Percentiles rank a stretch among this genome's conserved stretches.
Conservation (phyloP, 2,797 vertebrate genomes). For the Hoplostethus mediterraneus region DNA sequence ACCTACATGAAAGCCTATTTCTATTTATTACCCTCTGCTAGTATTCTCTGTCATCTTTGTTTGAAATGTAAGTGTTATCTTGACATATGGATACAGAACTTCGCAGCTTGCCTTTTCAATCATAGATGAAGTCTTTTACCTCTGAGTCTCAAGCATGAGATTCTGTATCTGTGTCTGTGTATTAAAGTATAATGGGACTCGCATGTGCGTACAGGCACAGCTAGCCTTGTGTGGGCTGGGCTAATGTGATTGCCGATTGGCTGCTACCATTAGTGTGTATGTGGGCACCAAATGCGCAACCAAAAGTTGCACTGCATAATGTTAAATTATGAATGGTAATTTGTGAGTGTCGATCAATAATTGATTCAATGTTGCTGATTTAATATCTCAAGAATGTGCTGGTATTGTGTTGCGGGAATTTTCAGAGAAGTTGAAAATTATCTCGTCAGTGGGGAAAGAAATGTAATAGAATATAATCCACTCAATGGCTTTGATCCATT, state of each 20-base stretch:
- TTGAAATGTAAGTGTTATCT: background rate
- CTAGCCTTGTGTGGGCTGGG: background rate
- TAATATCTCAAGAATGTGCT: slow-evolving; percentile 52
- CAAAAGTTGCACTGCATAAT: slow-evolving; percentile 24
- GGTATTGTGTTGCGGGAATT: slow-evolving; percentile 33
- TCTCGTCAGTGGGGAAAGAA: slow-evolving; percentile 15
- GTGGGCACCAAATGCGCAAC: slow-evolving; percentile 32
- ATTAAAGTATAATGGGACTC: background rate
- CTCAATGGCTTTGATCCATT: slow-evolving; percentile 64
- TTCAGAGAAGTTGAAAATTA: slow-evolving; percentile 37
- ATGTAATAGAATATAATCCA: slow-evolving; percentile 34
- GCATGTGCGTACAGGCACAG: background rate
- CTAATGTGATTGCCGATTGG: slow-evolving; percentile 16
- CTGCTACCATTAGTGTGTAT: slow-evolving; percentile 23
- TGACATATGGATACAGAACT: slow-evolving; percentile 11
- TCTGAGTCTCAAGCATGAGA: background rate
- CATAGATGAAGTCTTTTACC: slow-evolving; percentile 18
- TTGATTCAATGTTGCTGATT: slow-evolving; percentile 59
- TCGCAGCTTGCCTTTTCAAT: background rate
- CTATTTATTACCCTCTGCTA: slow-evolving; percentile 21
- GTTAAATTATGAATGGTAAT: slow-evolving; percentile 64
- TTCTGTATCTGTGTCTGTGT: background rate
- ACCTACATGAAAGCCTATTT: background rate
- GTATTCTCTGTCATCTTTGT: slow-evolving; percentile 2
- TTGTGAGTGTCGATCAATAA: slow-evolving; percentile 65